Base-by-base conservation (phyloP, 1,140 invertebrate genomes). In the Sogatella furcifera region DNA sequence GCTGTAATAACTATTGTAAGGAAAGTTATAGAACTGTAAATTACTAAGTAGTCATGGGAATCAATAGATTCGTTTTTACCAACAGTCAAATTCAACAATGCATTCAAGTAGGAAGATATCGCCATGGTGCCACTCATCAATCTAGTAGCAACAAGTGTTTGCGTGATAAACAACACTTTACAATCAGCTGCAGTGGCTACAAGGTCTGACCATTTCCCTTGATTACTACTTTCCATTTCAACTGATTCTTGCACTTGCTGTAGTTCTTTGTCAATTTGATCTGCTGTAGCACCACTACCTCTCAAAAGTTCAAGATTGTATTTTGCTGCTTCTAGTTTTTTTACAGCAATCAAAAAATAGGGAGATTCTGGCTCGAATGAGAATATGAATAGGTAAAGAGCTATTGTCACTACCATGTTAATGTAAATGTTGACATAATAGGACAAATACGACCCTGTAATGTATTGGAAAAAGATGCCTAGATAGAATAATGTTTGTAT, bases 341-440 rank as follows among this genome's bases (percentile, higher is more conserved):
- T 77, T 66, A 80, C 79, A 6, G 73, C 73, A 0, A 90, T 72
- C 38, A 84, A 75, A 62, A 80, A 90, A 58, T 83, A 84, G 0
- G 92, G 92, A 38, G 88, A 86, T 69, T 95, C 92, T 0, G 91
- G 91, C 76, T 92, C 85, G 46, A 83, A 80, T 5, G 79, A 55
- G 24, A 28, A 28, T 75, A 88, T 87, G 63, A 84, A 81, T 0
- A 80, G 60, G 0, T 87, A 67, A 71, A 90, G 86, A 1, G 83
- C 21, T 1, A 82, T 66, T 0, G 84, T 83, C 43, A 86, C 68
- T 0, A 74, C 71, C 4, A 82, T 74, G 62, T 83, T 84, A 1
- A 80, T 70, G 61, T 86, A 80, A 62, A 85, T 83, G 14, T 90
- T 76, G 1, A 73, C 75, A 31, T 74, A 70, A 73, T 92, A 92